Evolutionary conservation across 2,113 vertebrate genomes (phyloP).

Genomic region (Catharus bicknelli): DNA sequence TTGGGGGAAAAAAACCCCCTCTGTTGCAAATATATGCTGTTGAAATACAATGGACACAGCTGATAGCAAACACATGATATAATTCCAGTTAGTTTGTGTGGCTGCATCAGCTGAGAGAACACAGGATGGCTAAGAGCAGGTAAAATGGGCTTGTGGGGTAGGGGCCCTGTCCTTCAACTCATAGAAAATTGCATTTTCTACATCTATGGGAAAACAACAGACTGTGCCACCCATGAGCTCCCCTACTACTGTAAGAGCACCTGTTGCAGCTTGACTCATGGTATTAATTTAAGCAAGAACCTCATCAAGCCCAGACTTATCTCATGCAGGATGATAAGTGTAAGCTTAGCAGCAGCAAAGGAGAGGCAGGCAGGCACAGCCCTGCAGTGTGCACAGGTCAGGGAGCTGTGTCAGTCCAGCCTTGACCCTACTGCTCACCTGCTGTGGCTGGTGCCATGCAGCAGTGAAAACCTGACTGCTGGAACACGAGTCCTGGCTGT

Average conservation of each 20-base stretch:
- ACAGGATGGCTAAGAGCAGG: neutral
- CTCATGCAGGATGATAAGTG: neutral
- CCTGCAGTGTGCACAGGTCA: neutral
- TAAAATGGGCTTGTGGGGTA: neutral
- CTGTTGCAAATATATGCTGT: neutral
- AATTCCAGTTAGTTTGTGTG: neutral
- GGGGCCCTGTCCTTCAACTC: neutral
- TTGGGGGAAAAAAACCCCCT: neutral
- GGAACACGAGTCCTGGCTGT: neutral
- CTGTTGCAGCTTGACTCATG: neutral
- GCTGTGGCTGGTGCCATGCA: neutral
- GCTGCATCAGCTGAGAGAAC: neutral
- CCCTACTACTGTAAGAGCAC: neutral
- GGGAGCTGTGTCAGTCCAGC: neutral
- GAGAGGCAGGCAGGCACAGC: neutral
- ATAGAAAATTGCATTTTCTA: neutral
- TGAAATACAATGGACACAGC: neutral
- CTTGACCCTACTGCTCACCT: accelerated
- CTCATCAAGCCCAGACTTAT: neutral
- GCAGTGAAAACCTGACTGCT: neutral
- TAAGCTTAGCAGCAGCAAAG: neutral
- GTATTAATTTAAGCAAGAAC: neutral
- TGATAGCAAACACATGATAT: neutral
- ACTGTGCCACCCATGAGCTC: neutral
- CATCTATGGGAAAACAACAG: neutral